Evolutionary conservation across 2,113 vertebrate species (phyloP).

Genomic region (Siphamia tubifer): DNA sequence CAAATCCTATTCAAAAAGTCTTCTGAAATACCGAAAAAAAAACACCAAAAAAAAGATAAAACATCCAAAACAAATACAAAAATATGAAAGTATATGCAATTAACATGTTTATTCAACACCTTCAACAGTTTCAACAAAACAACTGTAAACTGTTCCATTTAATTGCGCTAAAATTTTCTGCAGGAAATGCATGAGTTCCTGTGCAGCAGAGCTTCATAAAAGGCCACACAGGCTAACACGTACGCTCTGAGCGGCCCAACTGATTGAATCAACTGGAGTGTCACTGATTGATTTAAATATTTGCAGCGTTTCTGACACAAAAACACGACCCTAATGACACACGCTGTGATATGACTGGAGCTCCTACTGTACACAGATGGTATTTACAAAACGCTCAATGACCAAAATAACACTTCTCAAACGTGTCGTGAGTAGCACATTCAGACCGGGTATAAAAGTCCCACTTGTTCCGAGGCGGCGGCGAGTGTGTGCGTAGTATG

Average conservation of each 20-base stretch:
- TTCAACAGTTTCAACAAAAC: too few species aligned
- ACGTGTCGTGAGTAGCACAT: conserved; percentile 62
- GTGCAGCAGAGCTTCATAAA: background rate
- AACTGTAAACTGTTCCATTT: background rate
- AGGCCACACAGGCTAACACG: too few species aligned
- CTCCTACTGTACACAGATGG: background rate
- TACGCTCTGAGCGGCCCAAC: background rate
- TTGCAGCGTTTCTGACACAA: background rate
- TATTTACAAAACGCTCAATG: conserved; percentile 34
- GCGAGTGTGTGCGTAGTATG: conserved; percentile 23
- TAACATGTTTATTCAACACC: too few species aligned
- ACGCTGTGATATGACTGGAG: background rate
- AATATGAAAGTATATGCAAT: too few species aligned
- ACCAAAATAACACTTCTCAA: conserved; percentile 48
- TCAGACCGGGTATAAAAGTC: conserved; percentile 61
- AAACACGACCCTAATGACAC: background rate
- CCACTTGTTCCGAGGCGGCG: conserved; percentile 57
- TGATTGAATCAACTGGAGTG: background rate
- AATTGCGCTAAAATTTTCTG: background rate
- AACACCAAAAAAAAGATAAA: too few species aligned
- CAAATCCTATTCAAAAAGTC: too few species aligned
- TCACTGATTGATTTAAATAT: conserved; percentile 2
- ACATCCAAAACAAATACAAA: too few species aligned
- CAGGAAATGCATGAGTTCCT: conserved; percentile 10
- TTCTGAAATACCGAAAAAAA: too few species aligned